Percentiles rank a stretch among this genome's conserved stretches.
phyloP scores from a whole-genome alignment of 2,888 invertebrate genomes.

The Pelosia muscerda region DNA sequence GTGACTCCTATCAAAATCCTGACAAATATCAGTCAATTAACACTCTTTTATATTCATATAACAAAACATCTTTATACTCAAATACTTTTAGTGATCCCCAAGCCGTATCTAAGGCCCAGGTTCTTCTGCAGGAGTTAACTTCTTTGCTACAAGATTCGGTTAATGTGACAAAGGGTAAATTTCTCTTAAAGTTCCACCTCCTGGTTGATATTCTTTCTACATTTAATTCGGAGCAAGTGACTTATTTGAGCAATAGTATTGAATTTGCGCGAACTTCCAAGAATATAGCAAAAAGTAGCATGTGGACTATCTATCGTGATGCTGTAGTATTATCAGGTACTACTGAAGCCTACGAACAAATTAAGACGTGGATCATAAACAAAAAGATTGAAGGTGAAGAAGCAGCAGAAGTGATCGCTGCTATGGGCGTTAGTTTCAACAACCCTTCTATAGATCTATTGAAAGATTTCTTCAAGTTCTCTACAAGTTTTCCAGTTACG shows the following conservation, averaged over 20 bases:
- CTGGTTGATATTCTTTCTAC: slow-evolving; percentile 85
- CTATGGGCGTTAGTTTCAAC: slow-evolving; percentile 82
- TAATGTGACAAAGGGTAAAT: slow-evolving; percentile 84
- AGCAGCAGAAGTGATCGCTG: slow-evolving; percentile 87
- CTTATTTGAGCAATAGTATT: slow-evolving; percentile 81
- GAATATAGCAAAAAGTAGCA: slow-evolving; percentile 72
- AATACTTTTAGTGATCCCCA: slow-evolving; percentile 59
- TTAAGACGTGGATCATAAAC: slow-evolving; percentile 87
- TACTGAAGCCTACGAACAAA: slow-evolving; percentile 87
- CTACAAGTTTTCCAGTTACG: slow-evolving; percentile 81
- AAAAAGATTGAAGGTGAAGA: slow-evolving; percentile 85
- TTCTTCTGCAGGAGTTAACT: slow-evolving; percentile 85
- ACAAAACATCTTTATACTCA: slow-evolving; percentile 40
- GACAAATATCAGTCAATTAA: slow-evolving; percentile 77
- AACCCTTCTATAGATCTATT: slow-evolving; percentile 88
- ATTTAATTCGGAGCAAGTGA: slow-evolving; percentile 88
- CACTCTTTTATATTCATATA: slow-evolving; percentile 84
- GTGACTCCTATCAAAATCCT: slow-evolving; percentile 71
- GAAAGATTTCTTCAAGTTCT: slow-evolving; percentile 86
- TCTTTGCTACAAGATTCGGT: slow-evolving; percentile 86
- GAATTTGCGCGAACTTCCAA: slow-evolving; percentile 74
- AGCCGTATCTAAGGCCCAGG: slow-evolving; percentile 74
- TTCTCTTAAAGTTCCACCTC: slow-evolving; percentile 88
- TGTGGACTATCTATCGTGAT: slow-evolving; percentile 89
- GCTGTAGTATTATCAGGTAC: slow-evolving; percentile 90